Evolutionary conservation across 2,797 vertebrate genomes (phyloP), one percentile per base, ranked within the genome.

Genomic region (Agapornis canus): DNA sequence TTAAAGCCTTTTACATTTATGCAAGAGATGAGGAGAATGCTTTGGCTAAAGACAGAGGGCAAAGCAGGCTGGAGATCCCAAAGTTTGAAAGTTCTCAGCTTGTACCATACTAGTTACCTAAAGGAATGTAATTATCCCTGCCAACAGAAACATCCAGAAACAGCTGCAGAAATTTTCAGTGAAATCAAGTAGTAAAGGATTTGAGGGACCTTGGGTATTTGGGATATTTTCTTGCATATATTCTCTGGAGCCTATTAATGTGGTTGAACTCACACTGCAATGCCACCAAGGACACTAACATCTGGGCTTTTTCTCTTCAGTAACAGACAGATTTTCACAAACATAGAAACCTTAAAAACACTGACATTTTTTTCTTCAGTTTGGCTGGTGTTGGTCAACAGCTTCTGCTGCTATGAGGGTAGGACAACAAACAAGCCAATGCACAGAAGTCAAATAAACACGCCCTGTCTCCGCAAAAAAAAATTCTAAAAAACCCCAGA

Each of bases 401-500:
- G 8, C 11, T 63, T 66, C 47, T 69, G 49, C 26, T 18, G 35
- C 35, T 70, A 57, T 1, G 5, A 39, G 63, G 11, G 16, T 2
- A 87, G 29, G 10, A 85, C 5, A 37, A 72, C 47, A 82, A 82
- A 77, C 27, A 68, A 54, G 23, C 49, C 82, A 94, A 72, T 5
- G 40, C 15, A 27, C 10, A 48, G 19, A 5, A 15, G 37, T 20
- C 49, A 89, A 92, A 75, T 20, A 86, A 84, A 72, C 21, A 80
- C 1, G 25, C 11, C 23, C 16, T 21, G 23, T 26, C 80, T 42
- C 39, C 5, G 7, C 13, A 75, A 42, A 75, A 52, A 47, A 43
- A 7, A 16, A 49, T 13, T 7, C 7, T 12, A 48, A 54, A 63
- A 63, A 69, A 22, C 4, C 0, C 10, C 10, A 57, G 13, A 39